Base-by-base conservation (phyloP, 2,888 invertebrate genomes). In the Frankliniella intonsa region DNA sequence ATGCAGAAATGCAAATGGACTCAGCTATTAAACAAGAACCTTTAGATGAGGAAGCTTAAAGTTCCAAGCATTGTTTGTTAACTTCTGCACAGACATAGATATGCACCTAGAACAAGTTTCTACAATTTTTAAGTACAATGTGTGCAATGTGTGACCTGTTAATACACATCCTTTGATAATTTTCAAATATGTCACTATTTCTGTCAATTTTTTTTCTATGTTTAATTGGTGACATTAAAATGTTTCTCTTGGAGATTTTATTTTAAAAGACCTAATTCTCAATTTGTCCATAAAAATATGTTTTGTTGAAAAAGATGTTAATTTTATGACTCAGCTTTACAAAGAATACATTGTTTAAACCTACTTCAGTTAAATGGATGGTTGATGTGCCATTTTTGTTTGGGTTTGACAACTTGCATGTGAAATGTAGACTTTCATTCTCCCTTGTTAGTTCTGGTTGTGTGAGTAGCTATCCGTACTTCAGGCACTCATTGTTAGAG, bases 21-120 rank as follows among this genome's bases (percentile, higher is more conserved):
- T 62, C 62, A 62, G 62, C 62, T 76, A 25, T 76, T 25, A 76
- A 76, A 22, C 25, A 76, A 76, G 69, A 76, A 12, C 69, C 69
- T 25, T 11, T 76, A 25, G 69, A 76, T 76, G 69, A 22, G 25
- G 69, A 76, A 12, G 69, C n/a, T n/a, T n/a, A 25, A 25, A 25
- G 7, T 11, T 22, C 12, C n/a, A 22, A 12, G 22, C 22, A 25
- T 76, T 22, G 69, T 76, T 76, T 76, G 69, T 76, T 25, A 76
- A 25, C 12, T 76, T 25, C 69, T 76, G 69, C 69, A 76, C 69
- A 25, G 22, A 76, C 25, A 76, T 76, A 25, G 25, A 22, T 12
- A 76, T 25, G 69, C 69, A 76, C 69, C 25, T 10, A 76, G 25
- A 76, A 9, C 69, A 76, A 76, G 25, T 25, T 8, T 76, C 22